Evolutionary conservation across 2,888 invertebrate genomes (phyloP).

Genomic region (Drosophila macrospina): DNA sequence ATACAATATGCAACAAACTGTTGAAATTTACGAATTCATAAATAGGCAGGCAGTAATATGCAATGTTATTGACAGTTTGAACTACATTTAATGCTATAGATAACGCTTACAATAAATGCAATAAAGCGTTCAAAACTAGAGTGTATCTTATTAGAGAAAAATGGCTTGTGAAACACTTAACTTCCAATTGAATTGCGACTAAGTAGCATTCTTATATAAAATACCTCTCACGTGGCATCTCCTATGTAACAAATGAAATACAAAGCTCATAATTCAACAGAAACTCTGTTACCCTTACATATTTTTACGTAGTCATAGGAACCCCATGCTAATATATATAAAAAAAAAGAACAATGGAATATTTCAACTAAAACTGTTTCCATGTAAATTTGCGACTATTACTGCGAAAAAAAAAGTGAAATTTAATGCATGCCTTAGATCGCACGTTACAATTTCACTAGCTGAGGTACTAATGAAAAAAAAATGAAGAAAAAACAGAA

Average conservation of each 20-base stretch:
- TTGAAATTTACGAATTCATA: too few species aligned
- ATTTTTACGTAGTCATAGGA: neutral
- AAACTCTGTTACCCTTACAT: constrained; percentile 3
- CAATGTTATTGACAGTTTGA: too few species aligned
- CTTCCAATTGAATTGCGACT: neutral
- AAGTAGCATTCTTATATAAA: neutral
- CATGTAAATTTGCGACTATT: constrained; percentile 46
- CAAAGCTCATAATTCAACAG: constrained; percentile 41
- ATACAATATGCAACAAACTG: neutral
- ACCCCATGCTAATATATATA: constrained; percentile 12
- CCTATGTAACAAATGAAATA: constrained; percentile 41
- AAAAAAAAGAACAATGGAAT: constrained; percentile 47
- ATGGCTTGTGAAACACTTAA: neutral
- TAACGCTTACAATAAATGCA: too few species aligned
- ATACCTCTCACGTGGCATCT: neutral
- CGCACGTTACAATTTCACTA: constrained; percentile 61
- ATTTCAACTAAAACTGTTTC: constrained; percentile 37
- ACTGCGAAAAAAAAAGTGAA: constrained; percentile 66
- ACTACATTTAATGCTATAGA: too few species aligned
- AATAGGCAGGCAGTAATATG: too few species aligned
- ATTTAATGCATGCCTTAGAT: constrained; percentile 65
- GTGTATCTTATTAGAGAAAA: neutral
- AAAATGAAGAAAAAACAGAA: neutral
- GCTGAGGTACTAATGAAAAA: neutral
- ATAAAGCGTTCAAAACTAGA: neutral